Base-by-base conservation (phyloP, 2,888 invertebrate species). In the Diaprepes abbreviatus region DNA sequence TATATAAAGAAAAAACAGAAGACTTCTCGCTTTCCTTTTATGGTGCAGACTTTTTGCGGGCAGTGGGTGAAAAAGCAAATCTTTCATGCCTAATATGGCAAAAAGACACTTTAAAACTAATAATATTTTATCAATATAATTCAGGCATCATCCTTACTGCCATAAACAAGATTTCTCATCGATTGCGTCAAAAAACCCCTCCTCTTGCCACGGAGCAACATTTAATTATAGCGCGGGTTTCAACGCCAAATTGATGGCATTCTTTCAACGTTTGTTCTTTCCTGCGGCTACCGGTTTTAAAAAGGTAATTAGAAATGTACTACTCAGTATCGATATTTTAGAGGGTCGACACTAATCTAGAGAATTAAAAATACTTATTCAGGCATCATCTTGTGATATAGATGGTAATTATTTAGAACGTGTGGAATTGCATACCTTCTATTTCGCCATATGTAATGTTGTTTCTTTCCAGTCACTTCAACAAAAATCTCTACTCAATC, bases 261-360 rank as follows among this genome's bases (percentile, higher is more conserved):
- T 58, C 57, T 58, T 58, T 58, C 10, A 24, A 40, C 57, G 57
- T 58, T 58, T 58, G 57, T 58, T 58, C 57, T 58, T 36, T 21
- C 28, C 38, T 58, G 38, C 36, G 57, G 57, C 57, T 58, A 58
- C 57, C 57, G 57, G 57, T 58, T 58, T 58, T 58, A 48, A 28
- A 43, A 48, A 48, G 21, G 48, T 48, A 28, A 24, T 1, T 48
- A 28, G 28, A 14, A 5, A 48, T 48, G 48, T 12, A 1, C 14
- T 2, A 1, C 12, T 3, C 2, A 7, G 1, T 28, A 48, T 48
- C 48, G 48, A 48, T 48, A 28, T 21, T 28, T 33, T 3, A 33
- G n/a, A n/a, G n/a, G n/a, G n/a, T n/a, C n/a, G n/a, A n/a, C n/a
- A n/a, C n/a, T n/a, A n/a, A n/a, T n/a, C n/a, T n/a, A n/a, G n/a